These are phyloP conservation scores for Sphecodes monilicornis DNA, from an alignment of 2,888 invertebrate genomes.

Conservation along the genomic window DNA sequence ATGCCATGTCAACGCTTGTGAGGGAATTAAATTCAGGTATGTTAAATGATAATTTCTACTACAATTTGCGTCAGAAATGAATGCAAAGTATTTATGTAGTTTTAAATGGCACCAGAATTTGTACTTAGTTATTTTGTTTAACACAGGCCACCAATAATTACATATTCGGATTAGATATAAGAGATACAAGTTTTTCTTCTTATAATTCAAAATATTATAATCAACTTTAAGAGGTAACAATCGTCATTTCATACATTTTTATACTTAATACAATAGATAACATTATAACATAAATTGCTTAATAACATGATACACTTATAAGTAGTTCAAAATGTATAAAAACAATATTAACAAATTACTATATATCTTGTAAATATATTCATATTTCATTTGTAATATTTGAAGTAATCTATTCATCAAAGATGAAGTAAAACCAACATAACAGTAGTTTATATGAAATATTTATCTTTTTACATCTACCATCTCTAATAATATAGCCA, in stretches of 20 bases:
- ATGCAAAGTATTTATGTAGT: conserved; percentile 65
- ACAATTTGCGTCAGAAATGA: conserved; percentile 59
- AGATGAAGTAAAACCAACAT: conserved; percentile 11
- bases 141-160: conserved; percentile 34
- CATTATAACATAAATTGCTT: conserved; percentile 19
- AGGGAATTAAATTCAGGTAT: conserved; percentile 97
- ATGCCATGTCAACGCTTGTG: conserved; percentile 98
- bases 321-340: conserved; percentile 29
- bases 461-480: conserved; percentile 38
- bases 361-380: conserved; percentile 20
- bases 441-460: conserved; percentile 22
- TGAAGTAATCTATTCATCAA: conserved; percentile 16
- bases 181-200: conserved; percentile 33
- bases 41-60: conserved; percentile 68
- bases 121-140: conserved; percentile 50
- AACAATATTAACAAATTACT: conserved; percentile 18
- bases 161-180: conserved; percentile 37
- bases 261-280: conserved; percentile 1
- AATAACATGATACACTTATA: conserved; percentile 16
- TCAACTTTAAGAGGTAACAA: conserved; percentile 37
- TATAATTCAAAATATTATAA: conserved; percentile 24
- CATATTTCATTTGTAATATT: conserved; percentile 29
- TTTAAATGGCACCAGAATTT: conserved; percentile 59
- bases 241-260: conserved; percentile 17
- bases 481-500: conserved; percentile 45